Conservation (phyloP, 2,888 invertebrate species). For the Lamproptera curius region DNA sequence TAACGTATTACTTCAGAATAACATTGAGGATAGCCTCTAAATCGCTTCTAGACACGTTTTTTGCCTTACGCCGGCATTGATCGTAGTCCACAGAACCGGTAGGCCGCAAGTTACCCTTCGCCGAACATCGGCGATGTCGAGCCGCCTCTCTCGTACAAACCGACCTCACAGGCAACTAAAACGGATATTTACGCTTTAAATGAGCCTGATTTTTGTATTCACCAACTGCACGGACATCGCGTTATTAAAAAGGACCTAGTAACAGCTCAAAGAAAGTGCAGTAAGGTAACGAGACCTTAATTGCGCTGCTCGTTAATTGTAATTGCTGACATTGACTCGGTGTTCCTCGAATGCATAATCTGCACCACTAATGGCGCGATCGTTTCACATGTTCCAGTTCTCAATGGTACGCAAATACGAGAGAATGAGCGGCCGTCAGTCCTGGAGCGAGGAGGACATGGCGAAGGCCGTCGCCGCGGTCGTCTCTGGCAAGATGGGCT, state of each 20-base stretch:
- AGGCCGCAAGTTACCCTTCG: slow-evolving; percentile 69
- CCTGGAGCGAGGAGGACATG: slow-evolving; percentile 74
- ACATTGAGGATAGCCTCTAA: slow-evolving; percentile 41
- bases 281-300: slow-evolving; percentile 10
- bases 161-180: slow-evolving; percentile 31
- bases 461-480: slow-evolving; percentile 71
- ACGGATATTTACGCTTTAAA: slow-evolving; percentile 1
- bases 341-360: neutral
- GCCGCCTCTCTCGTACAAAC: slow-evolving; percentile 37
- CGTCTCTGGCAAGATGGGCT: slow-evolving; percentile 72
- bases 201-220: too few species aligned
- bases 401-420: slow-evolving; percentile 74
- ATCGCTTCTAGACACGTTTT: slow-evolving; percentile 57
- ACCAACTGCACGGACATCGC: too few species aligned
- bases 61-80: slow-evolving; percentile 71
- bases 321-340: neutral
- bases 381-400: slow-evolving; percentile 46
- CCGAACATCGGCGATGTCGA: slow-evolving; percentile 42
- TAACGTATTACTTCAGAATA: slow-evolving; percentile 17
- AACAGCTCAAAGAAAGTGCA: slow-evolving; percentile 8
- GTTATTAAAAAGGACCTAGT: slow-evolving; percentile 21
- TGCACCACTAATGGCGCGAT: neutral
- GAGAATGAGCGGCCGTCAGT: slow-evolving; percentile 72
- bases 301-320: neutral
- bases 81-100: slow-evolving; percentile 69